Evolutionary conservation across 2,113 vertebrate species (phyloP).

Genomic region (Carassius auratus): DNA sequence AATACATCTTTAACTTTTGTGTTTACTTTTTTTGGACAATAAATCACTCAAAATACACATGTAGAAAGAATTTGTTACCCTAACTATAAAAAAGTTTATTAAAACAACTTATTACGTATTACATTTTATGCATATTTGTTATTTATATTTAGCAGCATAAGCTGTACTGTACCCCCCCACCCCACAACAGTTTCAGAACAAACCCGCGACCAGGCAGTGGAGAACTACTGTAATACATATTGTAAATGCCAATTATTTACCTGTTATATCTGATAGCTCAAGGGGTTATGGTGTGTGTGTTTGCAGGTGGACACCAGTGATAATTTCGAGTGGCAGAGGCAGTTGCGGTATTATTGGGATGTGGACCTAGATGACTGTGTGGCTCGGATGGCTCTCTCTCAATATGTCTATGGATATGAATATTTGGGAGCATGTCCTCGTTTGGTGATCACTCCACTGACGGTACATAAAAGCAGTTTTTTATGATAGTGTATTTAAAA

Average conservation of each 20-base stretch:
- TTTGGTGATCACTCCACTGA: conserved; percentile 82
- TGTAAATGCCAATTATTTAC: background rate
- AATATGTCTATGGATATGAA: conserved; percentile 83
- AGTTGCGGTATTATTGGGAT: conserved; percentile 84
- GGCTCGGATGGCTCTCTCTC: conserved; percentile 84
- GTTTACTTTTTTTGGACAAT: no score
- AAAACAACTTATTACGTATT: background rate
- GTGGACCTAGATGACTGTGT: conserved; percentile 80
- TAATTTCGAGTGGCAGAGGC: conserved; percentile 85
- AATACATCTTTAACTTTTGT: no score
- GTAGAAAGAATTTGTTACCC: no score
- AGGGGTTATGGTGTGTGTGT: conserved; percentile 21
- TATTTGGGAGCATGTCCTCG: conserved; percentile 83
- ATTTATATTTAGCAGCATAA: background rate
- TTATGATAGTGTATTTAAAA: background rate
- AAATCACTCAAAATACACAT: no score
- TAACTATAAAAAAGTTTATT: no score
- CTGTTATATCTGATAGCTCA: conserved; percentile 4
- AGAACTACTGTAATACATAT: background rate
- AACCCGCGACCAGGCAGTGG: background rate
- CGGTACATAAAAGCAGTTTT: conserved; percentile 62
- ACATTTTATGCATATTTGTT: background rate
- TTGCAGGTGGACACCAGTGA: conserved; percentile 73
- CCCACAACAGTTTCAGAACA: background rate
- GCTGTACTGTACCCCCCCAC: no score